phyloP scores from a whole-genome alignment of 2,797 vertebrate species.

The Propithecus deckenii region DNA sequence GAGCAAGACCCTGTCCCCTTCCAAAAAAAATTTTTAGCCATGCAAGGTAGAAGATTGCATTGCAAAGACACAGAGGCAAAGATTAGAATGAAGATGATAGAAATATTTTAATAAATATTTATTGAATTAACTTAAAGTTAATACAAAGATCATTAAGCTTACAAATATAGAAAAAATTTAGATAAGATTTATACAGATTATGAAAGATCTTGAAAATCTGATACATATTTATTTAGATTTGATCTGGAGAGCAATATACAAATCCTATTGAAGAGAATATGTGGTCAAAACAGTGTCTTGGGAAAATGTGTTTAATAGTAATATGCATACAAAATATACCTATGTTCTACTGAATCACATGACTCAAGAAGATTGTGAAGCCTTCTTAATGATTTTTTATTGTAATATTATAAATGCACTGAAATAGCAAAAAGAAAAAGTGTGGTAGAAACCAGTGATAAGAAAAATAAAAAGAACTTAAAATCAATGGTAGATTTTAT shows the following conservation, averaged over 20 bases:
- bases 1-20: too few species aligned
- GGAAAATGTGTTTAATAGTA: not conserved
- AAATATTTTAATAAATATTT: not conserved
- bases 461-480: not conserved
- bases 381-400: not conserved
- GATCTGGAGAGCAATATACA: not conserved
- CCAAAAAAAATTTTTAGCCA: not conserved
- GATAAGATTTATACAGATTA: not conserved
- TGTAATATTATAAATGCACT: not conserved
- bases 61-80: not conserved
- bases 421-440: not conserved
- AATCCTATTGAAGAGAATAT: not conserved
- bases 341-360: not conserved
- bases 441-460: not conserved
- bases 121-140: not conserved
- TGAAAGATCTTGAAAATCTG: not conserved
- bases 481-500: not conserved
- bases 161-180: not conserved
- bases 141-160: not conserved
- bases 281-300: not conserved
- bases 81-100: not conserved
- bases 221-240: not conserved
- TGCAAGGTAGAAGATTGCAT: not conserved
- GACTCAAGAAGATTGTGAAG: not conserved
- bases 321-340: not conserved